Base-by-base conservation (phyloP, 1,140 invertebrate genomes). In the Homarus americanus region DNA sequence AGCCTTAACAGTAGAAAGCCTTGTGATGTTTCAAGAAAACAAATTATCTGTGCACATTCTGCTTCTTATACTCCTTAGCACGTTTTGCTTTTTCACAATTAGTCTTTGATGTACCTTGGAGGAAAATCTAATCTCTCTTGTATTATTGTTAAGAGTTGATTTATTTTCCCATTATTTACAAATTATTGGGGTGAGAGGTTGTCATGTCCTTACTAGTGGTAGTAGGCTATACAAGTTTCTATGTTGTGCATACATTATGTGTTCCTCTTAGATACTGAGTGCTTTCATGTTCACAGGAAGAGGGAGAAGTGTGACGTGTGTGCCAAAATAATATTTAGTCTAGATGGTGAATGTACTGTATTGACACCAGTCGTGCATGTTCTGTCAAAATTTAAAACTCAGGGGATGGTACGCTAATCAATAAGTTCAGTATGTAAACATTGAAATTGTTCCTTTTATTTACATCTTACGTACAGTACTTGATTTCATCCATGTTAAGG, bases 21-120 rank as follows among this genome's bases (percentile, higher is more conserved):
- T 49, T 86, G 83, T 86, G 12, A 34, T 20, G 40, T 86, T 86
- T 76, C 69, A 86, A 53, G 63, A 44, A 86, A 66, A 34, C 20
- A 40, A 34, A 86, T n/a, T 80, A 7, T 44, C 24, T 75, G 69
- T 86, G 69, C 73, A 75, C 69, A 73, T 76, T 44, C 41, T 76
- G 83, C 83, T 86, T 86, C 53, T 86, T 86, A 63, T 84, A 84
- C 36, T 72, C 40, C 63, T 41, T 72, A 69, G 66, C 82, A 84
- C 41, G 66, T 72, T 84, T 69, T 40, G 40, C 10, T 41, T 76
- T 84, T 41, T 38, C 44, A 20, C 38, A 40, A 28, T 44, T 73
- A 84, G 82, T 63, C n/a, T 72, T 69, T 73, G 32, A 1, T 41
- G 38, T 41, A 40, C 41, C 28, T 69, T 41, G 28, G 28, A 58